phyloP scores from a whole-genome alignment of 2,888 invertebrate species.

The Deroplatys truncata region DNA sequence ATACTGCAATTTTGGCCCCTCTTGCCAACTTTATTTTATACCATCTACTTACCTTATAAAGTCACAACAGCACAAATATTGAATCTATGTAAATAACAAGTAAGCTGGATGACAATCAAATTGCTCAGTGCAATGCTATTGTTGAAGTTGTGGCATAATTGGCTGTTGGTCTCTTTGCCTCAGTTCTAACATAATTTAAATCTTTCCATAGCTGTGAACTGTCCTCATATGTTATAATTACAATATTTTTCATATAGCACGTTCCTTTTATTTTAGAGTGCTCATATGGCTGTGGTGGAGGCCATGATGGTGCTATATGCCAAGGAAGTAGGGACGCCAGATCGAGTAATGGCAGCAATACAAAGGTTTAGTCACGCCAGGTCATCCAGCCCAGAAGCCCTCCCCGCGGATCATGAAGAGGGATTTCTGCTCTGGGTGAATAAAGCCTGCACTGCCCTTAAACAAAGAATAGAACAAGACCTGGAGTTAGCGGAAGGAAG shows the following conservation, averaged over 20 bases:
- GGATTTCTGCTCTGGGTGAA: slow-evolving; percentile 86
- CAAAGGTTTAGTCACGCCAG: slow-evolving; percentile 59
- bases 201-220: not conserved
- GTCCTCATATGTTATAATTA: no score
- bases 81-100: no score
- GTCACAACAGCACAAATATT: no score
- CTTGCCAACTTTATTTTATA: no score
- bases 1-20: no score
- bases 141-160: no score
- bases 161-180: no score
- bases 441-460: slow-evolving; percentile 77
- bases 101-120: no score
- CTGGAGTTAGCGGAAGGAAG: slow-evolving; percentile 22
- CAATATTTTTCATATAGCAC: not conserved
- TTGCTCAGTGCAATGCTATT: no score
- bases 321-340: slow-evolving; percentile 84
- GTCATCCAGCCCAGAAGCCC: slow-evolving; percentile 47
- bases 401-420: slow-evolving; percentile 68
- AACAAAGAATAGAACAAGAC: slow-evolving; percentile 44
- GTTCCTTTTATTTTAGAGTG: slow-evolving; percentile 61
- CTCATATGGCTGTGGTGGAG: slow-evolving; percentile 94
- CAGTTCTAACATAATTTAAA: no score
- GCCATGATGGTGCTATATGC: slow-evolving; percentile 92
- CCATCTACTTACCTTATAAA: no score
- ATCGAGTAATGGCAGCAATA: slow-evolving; percentile 80